Evolutionary conservation across 2,888 invertebrate genomes (phyloP).

Genomic region (Drosophila villosipedis): DNA sequence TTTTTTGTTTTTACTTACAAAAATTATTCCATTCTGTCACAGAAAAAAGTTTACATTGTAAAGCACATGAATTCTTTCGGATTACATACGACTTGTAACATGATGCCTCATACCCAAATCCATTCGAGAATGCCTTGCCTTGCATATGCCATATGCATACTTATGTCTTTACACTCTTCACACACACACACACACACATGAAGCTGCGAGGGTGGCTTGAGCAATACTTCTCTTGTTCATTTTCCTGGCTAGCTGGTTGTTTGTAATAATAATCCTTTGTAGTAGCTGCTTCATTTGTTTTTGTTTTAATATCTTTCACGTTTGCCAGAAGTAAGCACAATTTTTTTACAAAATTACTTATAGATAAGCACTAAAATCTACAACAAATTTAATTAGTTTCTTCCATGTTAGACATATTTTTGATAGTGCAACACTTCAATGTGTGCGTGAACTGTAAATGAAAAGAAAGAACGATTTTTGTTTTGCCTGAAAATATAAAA

Average conservation of each 20-base stretch:
- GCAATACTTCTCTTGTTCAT: not conserved
- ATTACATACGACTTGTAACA: conserved; percentile 44
- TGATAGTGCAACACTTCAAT: not conserved
- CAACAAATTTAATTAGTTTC: not conserved
- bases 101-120: conserved; percentile 49
- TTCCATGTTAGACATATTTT: not conserved
- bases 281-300: not conserved
- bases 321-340: not conserved
- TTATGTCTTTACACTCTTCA: not conserved
- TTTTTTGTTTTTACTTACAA: conserved; percentile 16
- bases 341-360: not conserved
- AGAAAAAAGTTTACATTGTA: conserved; percentile 42
- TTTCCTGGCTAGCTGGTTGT: not conserved
- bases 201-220: conserved; percentile 38
- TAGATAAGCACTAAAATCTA: not conserved
- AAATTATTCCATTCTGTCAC: conserved; percentile 37
- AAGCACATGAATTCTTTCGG: conserved; percentile 40
- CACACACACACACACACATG: conserved; percentile 1
- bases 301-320: not conserved
- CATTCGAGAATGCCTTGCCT: conserved; percentile 60
- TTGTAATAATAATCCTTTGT: not conserved
- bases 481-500: not conserved
- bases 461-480: not conserved
- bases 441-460: not conserved
- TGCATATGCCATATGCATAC: conserved; percentile 39